Evolutionary conservation across 2,888 invertebrate genomes (phyloP), one percentile per base, ranked within the genome.

Genomic region (Meghimatium bilineatum): DNA sequence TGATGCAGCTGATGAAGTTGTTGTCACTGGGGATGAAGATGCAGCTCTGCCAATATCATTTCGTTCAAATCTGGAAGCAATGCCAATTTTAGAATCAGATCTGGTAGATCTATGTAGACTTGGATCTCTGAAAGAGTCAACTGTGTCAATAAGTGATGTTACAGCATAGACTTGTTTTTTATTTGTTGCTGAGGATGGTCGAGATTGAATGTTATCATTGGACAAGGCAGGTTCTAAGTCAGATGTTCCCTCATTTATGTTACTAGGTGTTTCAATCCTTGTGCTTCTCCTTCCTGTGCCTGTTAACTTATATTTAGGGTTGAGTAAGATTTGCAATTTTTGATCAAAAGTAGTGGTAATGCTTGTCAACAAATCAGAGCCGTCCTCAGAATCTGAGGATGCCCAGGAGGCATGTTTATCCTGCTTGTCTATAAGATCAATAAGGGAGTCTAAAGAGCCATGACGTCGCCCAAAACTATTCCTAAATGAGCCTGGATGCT

Each of bases 391-490:
- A 82, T 91, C 91, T 2, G 90, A 88, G 0, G 90, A 90, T 10
- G 89, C 90, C 88, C 89, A 90, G 0, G 90, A 91, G 71, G 87
- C 86, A 26, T 90, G 82, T 72, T 88, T 89, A 49, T 91, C 91
- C n/a, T 90, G 85, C 75, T 87, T 89, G 69, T 92, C 92, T 71
- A 92, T 90, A 79, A 91, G 86, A 85, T 95, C 95, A 87, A 95
- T 94, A 26, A 95, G 91, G 0, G 95, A 95, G 90, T 95, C 95
- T 86, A 95, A 92, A 56, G 95, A 95, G 38, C 95, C 95, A 83
- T 95, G 94, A 81, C 94, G 86, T 77, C 94, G 86, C 26, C 79
- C 86, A 44, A 74, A 86, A 87, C 67, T 89, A 86, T 67, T 32
- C 1, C 84, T 49, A 26, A 84, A 12, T 32, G 84, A 80, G 38